A percentile compares a stretch with the other conserved stretches of the same genome.
Conservation (phyloP, 2,113 vertebrate genomes). For the Collichthys lucidus region DNA sequence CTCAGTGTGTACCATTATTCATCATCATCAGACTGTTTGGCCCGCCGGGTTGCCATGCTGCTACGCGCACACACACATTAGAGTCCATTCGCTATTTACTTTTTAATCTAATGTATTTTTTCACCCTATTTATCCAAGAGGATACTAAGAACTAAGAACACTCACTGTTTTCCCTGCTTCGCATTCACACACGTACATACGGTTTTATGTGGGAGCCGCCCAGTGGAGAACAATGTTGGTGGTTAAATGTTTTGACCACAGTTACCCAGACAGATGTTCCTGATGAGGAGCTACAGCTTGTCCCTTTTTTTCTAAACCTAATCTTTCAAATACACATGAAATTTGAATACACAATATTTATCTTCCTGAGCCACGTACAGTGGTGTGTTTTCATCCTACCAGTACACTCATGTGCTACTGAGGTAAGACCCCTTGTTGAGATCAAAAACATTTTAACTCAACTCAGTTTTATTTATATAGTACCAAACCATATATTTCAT, state of each 20-base stretch:
- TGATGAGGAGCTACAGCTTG: neutral
- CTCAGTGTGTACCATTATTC: slow-evolving; percentile 70
- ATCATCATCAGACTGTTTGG: slow-evolving; percentile 76
- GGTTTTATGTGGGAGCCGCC: neutral
- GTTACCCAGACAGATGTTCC: neutral
- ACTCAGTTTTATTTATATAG: too few species aligned
- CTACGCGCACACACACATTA: slow-evolving; percentile 38
- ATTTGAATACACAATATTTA: neutral
- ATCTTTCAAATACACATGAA: neutral
- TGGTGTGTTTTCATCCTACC: neutral
- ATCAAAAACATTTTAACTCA: neutral
- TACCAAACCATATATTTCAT: too few species aligned
- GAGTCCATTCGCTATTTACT: slow-evolving; percentile 35
- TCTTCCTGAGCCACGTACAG: too few species aligned
- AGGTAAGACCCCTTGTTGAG: neutral
- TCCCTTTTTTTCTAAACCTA: neutral
- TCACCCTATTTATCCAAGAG: slow-evolving; percentile 20
- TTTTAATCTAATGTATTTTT: slow-evolving; percentile 36
- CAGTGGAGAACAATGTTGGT: neutral
- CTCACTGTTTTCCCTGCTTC: slow-evolving; percentile 30
- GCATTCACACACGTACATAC: slow-evolving; percentile 3
- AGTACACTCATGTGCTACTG: neutral
- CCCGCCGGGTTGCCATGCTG: slow-evolving; percentile 7
- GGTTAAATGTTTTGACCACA: neutral
- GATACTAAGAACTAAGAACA: slow-evolving; percentile 28